Base-by-base conservation (phyloP, 92 coral and sea anemone genomes). In the Phenganax subtilis region DNA sequence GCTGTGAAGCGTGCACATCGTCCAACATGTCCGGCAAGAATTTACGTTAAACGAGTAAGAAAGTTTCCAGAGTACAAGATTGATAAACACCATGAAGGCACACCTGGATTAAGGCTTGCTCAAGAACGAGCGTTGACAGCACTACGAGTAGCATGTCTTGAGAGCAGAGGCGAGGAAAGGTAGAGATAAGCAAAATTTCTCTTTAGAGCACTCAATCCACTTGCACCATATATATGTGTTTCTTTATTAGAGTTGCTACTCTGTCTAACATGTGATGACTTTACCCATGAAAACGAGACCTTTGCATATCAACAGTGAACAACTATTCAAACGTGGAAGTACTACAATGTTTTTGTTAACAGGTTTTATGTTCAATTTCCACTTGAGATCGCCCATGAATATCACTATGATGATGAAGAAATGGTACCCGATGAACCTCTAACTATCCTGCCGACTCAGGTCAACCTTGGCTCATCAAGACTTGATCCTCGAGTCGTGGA, bases 1-100 rank as follows among this genome's bases (percentile, higher is more conserved):
- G 63, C 85, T 14, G 68, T 88, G 28, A 68, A 87, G 54, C 92
- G 88, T 72, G 70, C 84, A 6, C 99, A 96, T 84, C 85, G 96
- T 10, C 99, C 97, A 58, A 96, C 99, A 12, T 96, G 99, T 68
- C 99, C 99, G 25, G 99, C 99, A 9, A 90, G 99, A 63, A 96
- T 96, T 70, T 96, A 96, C 76, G 88, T 96, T 81, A 96, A 96
- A 83, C 90, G 89, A 85, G 99, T 96, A 6, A 84, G 91, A 74
- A 96, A 96, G 85, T 96, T 96, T 81, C 99, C 99, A 17, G 96
- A 92, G 82, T 96, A 83, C 69, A 90, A 92, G 79, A 92, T 96
- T 44, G 97, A 96, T 66, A 92, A 90, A 0, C 90, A 86, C 61
- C 83, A 85, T 73, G 99, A 96, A 61, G 97, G 97, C 44, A 92